These are phyloP conservation scores for Melitaea cinxia DNA, from an alignment of 1,140 invertebrate genomes.

Conservation along the genomic window DNA sequence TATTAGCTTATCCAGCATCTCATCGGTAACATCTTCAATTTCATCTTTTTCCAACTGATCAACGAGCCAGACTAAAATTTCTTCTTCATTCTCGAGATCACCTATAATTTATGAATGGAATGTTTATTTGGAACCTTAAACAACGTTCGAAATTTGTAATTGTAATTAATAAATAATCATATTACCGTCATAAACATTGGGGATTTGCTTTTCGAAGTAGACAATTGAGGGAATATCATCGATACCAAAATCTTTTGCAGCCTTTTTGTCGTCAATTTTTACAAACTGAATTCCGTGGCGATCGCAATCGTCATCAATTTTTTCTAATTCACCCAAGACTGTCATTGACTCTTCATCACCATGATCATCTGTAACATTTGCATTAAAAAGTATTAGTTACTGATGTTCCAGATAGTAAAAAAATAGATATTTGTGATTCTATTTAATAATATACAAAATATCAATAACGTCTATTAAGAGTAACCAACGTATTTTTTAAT, in stretches of 20 bases:
- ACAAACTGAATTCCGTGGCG: conserved; percentile 96
- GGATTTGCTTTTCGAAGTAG: conserved; percentile 96
- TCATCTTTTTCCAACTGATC: conserved; percentile 94
- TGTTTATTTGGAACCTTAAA: too few species aligned
- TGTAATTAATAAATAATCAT: not conserved
- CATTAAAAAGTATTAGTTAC: not conserved
- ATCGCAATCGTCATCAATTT: conserved; percentile 96
- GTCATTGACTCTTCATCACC: conserved; percentile 92
- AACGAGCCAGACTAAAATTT: conserved; percentile 94
- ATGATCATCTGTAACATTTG: conserved; percentile 86
- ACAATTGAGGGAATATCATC: conserved; percentile 92
- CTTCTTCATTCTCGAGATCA: conserved; percentile 94
- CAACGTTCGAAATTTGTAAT: too few species aligned
- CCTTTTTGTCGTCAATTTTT: conserved; percentile 93
- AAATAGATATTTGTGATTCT: too few species aligned
- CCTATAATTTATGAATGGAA: conserved; percentile 77
- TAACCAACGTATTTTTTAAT: too few species aligned
- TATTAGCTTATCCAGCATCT: conserved; percentile 95
- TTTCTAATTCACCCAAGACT: conserved; percentile 92
- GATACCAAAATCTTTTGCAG: conserved; percentile 92
- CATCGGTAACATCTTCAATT: conserved; percentile 97
- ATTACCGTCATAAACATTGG: conserved; percentile 94
- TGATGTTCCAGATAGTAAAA: too few species aligned
- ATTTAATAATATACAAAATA: too few species aligned
- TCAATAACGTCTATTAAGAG: too few species aligned